Conservation (phyloP, 2,888 invertebrate species). For the Drosophila kambysellisi region DNA sequence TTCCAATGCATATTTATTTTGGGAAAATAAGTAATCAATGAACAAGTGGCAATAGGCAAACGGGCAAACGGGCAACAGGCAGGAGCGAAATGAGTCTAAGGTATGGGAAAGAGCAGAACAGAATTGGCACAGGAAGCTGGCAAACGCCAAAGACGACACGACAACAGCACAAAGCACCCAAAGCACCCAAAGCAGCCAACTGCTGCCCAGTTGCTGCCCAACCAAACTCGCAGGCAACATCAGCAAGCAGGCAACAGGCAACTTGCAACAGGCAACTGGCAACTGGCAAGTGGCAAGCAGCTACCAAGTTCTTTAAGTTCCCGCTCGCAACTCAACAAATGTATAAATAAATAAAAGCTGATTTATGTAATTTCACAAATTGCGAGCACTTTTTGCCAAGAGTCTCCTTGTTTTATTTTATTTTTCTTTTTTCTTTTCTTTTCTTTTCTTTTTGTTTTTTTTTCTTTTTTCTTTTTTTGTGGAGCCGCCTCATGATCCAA, state of each 20-base stretch:
- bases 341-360: slow-evolving; percentile 80
- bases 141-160: slow-evolving; percentile 45
- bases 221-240: slow-evolving; percentile 10
- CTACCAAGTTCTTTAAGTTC: slow-evolving; percentile 14
- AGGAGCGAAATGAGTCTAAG: slow-evolving; percentile 11
- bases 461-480: slow-evolving; percentile 20
- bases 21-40: slow-evolving; percentile 80
- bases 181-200: slow-evolving; percentile 9
- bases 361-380: slow-evolving; percentile 82
- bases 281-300: neutral
- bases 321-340: slow-evolving; percentile 65
- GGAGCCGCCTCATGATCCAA: slow-evolving; percentile 59
- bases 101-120: slow-evolving; percentile 31
- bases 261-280: too few species aligned
- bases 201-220: slow-evolving; percentile 8
- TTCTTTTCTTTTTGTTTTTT: slow-evolving; percentile 9
- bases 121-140: slow-evolving; percentile 47
- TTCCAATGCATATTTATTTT: slow-evolving; percentile 81
- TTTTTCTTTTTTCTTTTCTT: neutral
- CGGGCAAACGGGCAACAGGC: slow-evolving; percentile 11
- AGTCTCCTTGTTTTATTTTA: slow-evolving; percentile 15
- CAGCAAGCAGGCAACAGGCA: neutral
- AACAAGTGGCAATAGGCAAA: slow-evolving; percentile 8
- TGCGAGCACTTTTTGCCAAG: slow-evolving; percentile 60
- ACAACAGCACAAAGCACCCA: slow-evolving; percentile 14